A percentile compares a stretch with the other conserved stretches of the same genome.
Evolutionary conservation across 2,888 invertebrate genomes (phyloP).

Genomic region (Balanococcus diminutus): DNA sequence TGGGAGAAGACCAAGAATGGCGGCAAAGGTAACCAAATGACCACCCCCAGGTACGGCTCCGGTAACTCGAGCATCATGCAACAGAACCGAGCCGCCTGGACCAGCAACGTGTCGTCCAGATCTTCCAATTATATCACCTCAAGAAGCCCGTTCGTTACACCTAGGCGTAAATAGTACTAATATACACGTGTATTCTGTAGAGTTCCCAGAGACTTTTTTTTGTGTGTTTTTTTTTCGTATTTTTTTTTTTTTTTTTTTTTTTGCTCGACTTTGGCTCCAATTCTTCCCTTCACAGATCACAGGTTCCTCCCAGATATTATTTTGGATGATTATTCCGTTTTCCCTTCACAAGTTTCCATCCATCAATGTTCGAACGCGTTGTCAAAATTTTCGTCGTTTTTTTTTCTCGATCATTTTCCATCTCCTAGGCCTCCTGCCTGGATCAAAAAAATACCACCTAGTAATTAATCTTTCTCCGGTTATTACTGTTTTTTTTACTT

Average conservation of each 20-base stretch:
- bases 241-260: not conserved
- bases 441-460: not conserved
- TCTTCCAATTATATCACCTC: not conserved
- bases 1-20: conserved; percentile 41
- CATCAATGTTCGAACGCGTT: too few species aligned
- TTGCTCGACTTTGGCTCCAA: too few species aligned
- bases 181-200: not conserved
- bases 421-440: not conserved
- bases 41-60: not conserved
- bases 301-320: too few species aligned
- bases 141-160: not conserved
- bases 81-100: not conserved
- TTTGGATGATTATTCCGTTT: too few species aligned
- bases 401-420: too few species aligned
- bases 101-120: conserved; percentile 29
- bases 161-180: conserved; percentile 1
- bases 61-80: not conserved
- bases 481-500: not conserved
- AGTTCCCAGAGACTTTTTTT: too few species aligned
- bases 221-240: not conserved
- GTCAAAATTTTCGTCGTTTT: too few species aligned
- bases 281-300: too few species aligned
- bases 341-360: too few species aligned
- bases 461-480: not conserved
- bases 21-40: not conserved